Evolutionary conservation across 2,797 vertebrate genomes (phyloP), one percentile per base, ranked within the genome.

Genomic region (Gouania willdenowi): DNA sequence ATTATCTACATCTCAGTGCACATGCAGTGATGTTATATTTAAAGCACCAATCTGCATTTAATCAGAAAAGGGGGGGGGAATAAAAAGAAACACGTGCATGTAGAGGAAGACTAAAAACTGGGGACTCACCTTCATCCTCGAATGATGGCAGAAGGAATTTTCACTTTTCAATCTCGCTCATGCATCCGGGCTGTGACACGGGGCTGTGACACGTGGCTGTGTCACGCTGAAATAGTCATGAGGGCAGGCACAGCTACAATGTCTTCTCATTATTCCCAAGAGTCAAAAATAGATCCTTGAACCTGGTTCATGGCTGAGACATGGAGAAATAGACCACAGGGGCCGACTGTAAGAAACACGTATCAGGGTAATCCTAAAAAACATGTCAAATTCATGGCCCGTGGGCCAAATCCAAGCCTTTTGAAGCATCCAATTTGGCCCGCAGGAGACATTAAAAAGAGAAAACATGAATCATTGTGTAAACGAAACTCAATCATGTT

Each of bases 181-280:
- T 33, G 31, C 30, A 14, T 19, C 51, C 29, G 53, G 41, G 24
- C 27, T 29, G 33, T 62, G 58, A 59, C 14, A 19, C 51, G 29
- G 53, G 41, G 24, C 27, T 29, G 33, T 62, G 58, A 59, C 68
- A 69, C 48, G 38, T 27, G 32, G 33, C 46, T 45, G 58, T 69
- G 69, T 66, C 55, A 44, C 22, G n/a, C 55, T 76, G 66, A 73
- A 76, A 72, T 66, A 79, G 68, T 71, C 55, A 74, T 56, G 66
- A 64, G 66, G 50, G 70, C 48, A 8, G 40, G 43, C 48, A 26
- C 27, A 21, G 41, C 46, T 47, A 62, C 62, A 28, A 58, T 51
- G 54, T 41, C 38, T 26, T n/a, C 46, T 61, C 51, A 51, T 75
- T 65, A 60, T 37, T 48, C 41, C 44, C 46, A 26, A 17, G 40